Percentiles rank a stretch among this genome's conserved stretches.
Conservation (phyloP, 2,888 invertebrate species). For the Pseudeuparius sepicola region DNA sequence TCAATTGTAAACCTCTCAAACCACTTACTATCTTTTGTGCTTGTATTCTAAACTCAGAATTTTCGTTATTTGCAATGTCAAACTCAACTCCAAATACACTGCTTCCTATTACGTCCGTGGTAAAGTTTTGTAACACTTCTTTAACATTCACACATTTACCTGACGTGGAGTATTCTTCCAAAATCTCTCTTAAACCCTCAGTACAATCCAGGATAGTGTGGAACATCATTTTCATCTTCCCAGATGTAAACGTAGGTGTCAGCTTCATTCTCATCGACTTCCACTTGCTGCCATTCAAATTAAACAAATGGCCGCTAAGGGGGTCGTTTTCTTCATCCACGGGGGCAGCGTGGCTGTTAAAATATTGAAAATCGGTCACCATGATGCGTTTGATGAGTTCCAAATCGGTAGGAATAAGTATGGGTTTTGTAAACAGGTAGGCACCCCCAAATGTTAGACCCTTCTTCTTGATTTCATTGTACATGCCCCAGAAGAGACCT, state of each 20-base stretch:
- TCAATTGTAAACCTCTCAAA: slow-evolving; percentile 27
- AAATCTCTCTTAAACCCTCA: no score
- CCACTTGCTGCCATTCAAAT: no score
- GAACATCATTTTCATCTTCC: no score
- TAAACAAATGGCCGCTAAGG: no score
- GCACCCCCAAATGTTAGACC: slow-evolving; percentile 28
- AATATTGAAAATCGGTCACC: slow-evolving; percentile 44
- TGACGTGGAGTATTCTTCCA: no score
- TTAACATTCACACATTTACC: slow-evolving; percentile 27
- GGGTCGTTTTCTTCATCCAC: no score
- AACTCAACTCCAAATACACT: slow-evolving; percentile 50
- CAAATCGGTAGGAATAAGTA: slow-evolving; percentile 28
- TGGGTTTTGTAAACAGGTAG: slow-evolving; percentile 36
- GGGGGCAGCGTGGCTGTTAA: slow-evolving; percentile 26
- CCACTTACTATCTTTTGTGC: no score
- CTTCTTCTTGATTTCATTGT: slow-evolving; percentile 19
- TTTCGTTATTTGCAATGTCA: slow-evolving; percentile 43
- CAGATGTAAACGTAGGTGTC: no score
- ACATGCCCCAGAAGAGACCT: slow-evolving; percentile 19
- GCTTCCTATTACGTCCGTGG: slow-evolving; percentile 48
- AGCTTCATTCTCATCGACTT: no score
- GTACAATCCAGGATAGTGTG: no score
- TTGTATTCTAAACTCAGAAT: no score
- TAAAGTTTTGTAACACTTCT: slow-evolving; percentile 43
- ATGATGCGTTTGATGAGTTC: slow-evolving; percentile 39